These are phyloP conservation scores for Otolemur crassicaudatus DNA, from an alignment of 2,797 vertebrate species.

Conservation along the genomic window DNA sequence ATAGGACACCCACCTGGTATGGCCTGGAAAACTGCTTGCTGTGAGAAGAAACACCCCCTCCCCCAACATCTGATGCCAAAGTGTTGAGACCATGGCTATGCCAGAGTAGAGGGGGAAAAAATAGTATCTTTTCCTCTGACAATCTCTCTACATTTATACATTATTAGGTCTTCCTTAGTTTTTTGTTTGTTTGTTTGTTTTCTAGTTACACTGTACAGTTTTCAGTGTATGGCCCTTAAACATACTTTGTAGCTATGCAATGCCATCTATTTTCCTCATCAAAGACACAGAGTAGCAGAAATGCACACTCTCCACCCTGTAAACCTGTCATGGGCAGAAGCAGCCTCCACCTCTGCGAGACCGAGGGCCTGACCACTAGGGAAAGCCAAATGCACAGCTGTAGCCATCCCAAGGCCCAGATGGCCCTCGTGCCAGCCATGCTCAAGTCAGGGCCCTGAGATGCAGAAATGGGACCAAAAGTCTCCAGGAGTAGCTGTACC, in stretches of 20 bases:
- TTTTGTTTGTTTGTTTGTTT: not conserved
- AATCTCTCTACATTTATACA: not conserved
- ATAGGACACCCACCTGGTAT: not conserved
- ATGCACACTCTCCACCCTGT: not conserved
- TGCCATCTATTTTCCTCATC: not conserved
- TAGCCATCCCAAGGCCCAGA: not conserved
- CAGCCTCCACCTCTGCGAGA: not conserved
- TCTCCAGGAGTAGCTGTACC: not conserved
- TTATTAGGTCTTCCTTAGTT: not conserved
- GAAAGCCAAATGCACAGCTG: fast-evolving
- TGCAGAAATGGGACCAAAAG: not conserved
- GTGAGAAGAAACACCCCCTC: not conserved
- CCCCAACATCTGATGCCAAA: slow-evolving; percentile 6
- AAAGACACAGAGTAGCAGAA: not conserved
- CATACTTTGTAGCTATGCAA: not conserved
- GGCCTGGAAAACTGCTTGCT: not conserved
- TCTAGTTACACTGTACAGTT: not conserved
- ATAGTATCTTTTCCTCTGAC: slow-evolving; percentile 19
- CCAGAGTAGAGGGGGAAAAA: not conserved
- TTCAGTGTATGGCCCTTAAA: not conserved
- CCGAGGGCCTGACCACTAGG: not conserved
- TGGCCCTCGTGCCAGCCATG: not conserved
- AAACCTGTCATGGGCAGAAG: too few relatives aligned
- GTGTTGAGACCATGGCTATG: not conserved
- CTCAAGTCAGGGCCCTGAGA: not conserved